phyloP scores from a whole-genome alignment of 1,140 invertebrate species.

The Cherax quadricarinatus region DNA sequence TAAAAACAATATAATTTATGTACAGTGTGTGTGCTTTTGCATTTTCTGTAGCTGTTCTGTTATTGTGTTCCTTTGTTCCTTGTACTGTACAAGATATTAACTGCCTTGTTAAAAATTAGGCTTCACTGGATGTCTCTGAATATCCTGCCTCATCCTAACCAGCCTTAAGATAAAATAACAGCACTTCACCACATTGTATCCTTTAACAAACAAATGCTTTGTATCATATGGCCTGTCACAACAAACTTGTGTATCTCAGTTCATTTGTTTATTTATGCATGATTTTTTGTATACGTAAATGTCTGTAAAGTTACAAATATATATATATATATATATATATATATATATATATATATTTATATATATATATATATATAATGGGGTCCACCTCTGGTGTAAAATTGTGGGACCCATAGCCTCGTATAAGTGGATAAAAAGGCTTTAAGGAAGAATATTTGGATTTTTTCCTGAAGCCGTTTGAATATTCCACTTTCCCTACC shows the following conservation, averaged over 20 bases:
- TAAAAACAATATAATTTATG: neutral
- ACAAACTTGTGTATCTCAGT: neutral
- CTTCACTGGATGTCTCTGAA: neutral
- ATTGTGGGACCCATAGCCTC: too few species aligned
- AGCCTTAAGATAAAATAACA: neutral
- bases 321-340: constrained; percentile 24
- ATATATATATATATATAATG: constrained; percentile 35
- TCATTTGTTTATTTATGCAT: neutral
- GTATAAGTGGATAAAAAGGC: too few species aligned
- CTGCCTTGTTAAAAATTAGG: neutral
- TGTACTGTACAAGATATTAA: neutral
- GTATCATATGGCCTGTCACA: neutral
- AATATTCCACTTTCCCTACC: too few species aligned
- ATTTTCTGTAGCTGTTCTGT: neutral
- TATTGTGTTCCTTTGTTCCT: neutral
- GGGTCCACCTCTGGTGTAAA: too few species aligned
- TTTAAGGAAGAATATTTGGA: too few species aligned
- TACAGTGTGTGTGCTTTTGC: neutral
- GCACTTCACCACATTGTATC: neutral
- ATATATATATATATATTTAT: constrained; percentile 43
- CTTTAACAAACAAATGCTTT: neutral
- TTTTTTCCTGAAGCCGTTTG: too few species aligned
- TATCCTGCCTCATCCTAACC: neutral
- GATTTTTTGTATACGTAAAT: neutral
- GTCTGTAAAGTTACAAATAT: too few species aligned